Base-by-base conservation (phyloP, 2,113 vertebrate species). In the Canis aureus region DNA sequence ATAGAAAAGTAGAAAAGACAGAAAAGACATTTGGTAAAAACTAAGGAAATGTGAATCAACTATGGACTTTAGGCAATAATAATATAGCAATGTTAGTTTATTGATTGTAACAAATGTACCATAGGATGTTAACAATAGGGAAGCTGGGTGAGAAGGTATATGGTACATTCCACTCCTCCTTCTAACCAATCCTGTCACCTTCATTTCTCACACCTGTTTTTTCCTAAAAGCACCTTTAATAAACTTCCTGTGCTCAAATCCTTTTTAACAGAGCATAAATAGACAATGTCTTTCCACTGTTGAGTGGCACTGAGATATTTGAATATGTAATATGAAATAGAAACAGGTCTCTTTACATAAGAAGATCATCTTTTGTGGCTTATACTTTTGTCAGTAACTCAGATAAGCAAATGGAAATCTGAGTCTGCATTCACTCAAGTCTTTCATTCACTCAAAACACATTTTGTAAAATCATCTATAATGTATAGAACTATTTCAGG, bases 131-230 rank as follows among this genome's bases (percentile, higher is more conserved):
- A 69, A 69, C n/a, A n/a, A 69, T 8, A 69, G 7, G 16, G 66
- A 69, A 69, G 66, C 32, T 69, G 67, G 67, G 67, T n/a, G 67
- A 69, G 17, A 9, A 69, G 67, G 32, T 69, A 69, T 69, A 69
- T 69, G 16, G 67, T 19, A n/a, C 32, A 19, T 19, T 19, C 8
- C 0, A 69, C 59, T 60, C 51, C 22, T 25, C 5, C 38, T 53
- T 95, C 76, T 91, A 51, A 81, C 23, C n/a, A 91, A 32, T 88
- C 22, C 38, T 38, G 9, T 16, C 35, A 8, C 22, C 35, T 62
- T 87, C 27, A 27, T n/a, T 87, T 81, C 11, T 88, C 51, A 57
- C 25, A 59, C 53, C 15, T 88, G 12, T 89, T 96, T 95, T 95
- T 92, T 22, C 23, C 13, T 59, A 38, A 66, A 8, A 88, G 10